Conservation (phyloP, 2,797 vertebrate species). For the Atherinosoma microstoma region DNA sequence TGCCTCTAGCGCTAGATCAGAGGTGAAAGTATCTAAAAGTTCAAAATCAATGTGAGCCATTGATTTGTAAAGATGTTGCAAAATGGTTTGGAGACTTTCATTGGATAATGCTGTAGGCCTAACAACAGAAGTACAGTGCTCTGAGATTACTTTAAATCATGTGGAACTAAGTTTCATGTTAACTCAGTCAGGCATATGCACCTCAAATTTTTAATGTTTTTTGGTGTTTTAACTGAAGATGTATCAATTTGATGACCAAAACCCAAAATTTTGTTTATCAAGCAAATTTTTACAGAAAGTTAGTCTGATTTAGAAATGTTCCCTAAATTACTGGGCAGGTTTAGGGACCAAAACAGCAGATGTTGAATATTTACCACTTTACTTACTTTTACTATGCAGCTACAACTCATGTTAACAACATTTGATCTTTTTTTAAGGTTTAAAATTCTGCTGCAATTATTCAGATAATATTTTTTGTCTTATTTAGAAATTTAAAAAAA, state of each 20-base stretch:
- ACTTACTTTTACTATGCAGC: too few relatives aligned
- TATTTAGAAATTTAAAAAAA: too few relatives aligned
- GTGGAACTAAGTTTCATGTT: not conserved
- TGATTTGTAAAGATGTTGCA: not conserved
- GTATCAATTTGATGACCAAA: not conserved
- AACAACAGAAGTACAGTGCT: not conserved
- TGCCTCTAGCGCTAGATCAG: not conserved
- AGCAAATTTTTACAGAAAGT: too few relatives aligned
- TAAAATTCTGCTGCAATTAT: too few relatives aligned
- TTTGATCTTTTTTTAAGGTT: too few relatives aligned
- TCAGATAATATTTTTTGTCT: too few relatives aligned
- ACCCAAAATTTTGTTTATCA: not conserved
- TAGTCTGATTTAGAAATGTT: not conserved
- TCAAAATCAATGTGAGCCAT: not conserved
- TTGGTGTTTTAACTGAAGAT: not conserved
- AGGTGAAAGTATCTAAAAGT: conserved; percentile 2
- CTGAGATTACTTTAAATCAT: not conserved
- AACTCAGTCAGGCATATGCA: not conserved
- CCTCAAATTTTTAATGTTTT: too few relatives aligned
- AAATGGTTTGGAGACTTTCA: not conserved
- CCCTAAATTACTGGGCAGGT: not conserved
- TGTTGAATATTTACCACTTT: too few relatives aligned
- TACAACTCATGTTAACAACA: too few relatives aligned
- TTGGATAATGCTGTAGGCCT: not conserved
- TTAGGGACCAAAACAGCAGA: too few relatives aligned